Base-by-base conservation (phyloP, 2,888 invertebrate species). In the Nemotelus nigrinus region DNA sequence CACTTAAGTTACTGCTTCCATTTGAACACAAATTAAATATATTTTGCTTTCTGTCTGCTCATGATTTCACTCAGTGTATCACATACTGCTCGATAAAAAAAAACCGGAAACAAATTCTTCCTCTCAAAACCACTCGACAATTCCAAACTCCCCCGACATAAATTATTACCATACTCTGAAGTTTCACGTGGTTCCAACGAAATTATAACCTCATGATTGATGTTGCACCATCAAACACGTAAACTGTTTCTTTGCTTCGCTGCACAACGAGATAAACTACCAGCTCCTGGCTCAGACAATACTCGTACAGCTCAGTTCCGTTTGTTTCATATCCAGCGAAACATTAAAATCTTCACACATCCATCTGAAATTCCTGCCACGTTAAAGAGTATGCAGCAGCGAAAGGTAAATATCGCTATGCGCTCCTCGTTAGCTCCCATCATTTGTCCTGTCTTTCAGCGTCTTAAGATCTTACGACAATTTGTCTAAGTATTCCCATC, bases 231-330 rank as follows among this genome's bases (percentile, higher is more conserved):
- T 65, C 65, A 65, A 65, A 65, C 44, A 45, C 45, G 65, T 65
- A 65, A 65, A 65, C 25, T 65, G 65, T 65, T 65, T 65, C 45
- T 47, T 65, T 25, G 45, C 65, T 2, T 45, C 65, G 65, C 25
- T 47, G 65, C 3, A 25, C 47, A 45, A 45, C 65, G 45, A 65
- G 65, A 65, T 47, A 65, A 65, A 65, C 47, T 47, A 7, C 44
- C 45, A 45, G 2, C 47, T 7, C 10, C 65, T 65, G 10, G n/a
- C 6, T 7, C 44, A 39, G n/a, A 10, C 3, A 47, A 65, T 25
- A 25, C 25, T 25, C 25, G 25, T 25, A 25, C 25, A 25, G 25
- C 0, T 25, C 25, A 25, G 25, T 25, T 25, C 25, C 25, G 25
- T 25, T 25, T 25, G 25, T 25, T 25, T 25, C 25, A 25, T 25